phyloP scores from a whole-genome alignment of 2,113 vertebrate species.

The Ochotona curzoniae region DNA sequence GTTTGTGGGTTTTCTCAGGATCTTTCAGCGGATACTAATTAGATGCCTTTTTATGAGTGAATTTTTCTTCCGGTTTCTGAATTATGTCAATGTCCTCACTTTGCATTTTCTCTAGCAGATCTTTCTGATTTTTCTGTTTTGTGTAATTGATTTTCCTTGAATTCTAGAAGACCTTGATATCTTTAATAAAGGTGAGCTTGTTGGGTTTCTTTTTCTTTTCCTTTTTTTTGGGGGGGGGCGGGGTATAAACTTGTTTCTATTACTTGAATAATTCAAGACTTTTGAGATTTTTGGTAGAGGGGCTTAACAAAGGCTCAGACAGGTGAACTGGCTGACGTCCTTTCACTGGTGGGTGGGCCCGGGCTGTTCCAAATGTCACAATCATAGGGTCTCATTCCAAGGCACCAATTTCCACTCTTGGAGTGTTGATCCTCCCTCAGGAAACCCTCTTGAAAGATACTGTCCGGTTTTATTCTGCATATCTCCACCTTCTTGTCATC shows the following conservation, averaged over 20 bases:
- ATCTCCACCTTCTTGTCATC: background rate
- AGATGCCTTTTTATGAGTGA: background rate
- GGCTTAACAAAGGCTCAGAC: background rate
- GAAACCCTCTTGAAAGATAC: background rate
- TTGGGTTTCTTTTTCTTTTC: background rate
- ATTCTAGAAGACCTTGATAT: background rate
- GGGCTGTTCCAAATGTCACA: background rate
- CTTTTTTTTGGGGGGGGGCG: no score
- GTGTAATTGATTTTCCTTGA: background rate
- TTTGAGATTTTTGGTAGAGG: background rate
- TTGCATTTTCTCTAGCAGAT: background rate
- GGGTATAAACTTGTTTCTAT: background rate
- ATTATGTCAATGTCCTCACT: background rate
- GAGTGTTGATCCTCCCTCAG: background rate
- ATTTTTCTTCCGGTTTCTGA: constrained; percentile 19
- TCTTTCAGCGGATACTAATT: background rate
- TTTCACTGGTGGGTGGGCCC: background rate
- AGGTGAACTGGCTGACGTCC: background rate
- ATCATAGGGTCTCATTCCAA: background rate
- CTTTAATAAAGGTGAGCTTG: background rate
- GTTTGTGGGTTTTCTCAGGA: constrained; percentile 36
- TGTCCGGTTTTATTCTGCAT: background rate
- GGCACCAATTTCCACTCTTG: background rate
- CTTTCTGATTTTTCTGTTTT: background rate
- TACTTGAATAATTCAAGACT: background rate